Base-by-base conservation (phyloP, 1,140 invertebrate species). In the Hydropsyche tenuis region DNA sequence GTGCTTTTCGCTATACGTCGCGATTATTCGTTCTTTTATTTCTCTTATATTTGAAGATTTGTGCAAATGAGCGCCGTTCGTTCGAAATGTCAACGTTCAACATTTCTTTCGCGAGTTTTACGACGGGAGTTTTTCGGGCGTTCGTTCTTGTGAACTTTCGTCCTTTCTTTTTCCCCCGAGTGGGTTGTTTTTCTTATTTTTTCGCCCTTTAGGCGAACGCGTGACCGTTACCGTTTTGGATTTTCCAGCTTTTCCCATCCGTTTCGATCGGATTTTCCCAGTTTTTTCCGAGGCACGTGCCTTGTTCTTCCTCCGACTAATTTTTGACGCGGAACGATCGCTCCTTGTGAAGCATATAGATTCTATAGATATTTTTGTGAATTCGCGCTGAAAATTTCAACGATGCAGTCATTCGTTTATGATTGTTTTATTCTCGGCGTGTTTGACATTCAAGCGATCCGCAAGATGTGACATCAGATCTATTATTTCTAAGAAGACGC, bases 21-120 rank as follows among this genome's bases (percentile, higher is more conserved):
- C 14, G 3, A 16, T n/a, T n/a, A 51, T 16, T 51, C 14, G 14
- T 51, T 22, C 14, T n/a, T 4, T 4, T 5, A 51, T 22, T 5
- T 4, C 14, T 5, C 20, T 5, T 51, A 51, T 14, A 51, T 51
- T 22, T n/a, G 3, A 5, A 16, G 48, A 16, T 5, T 5, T 51
- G 20, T 51, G 48, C 14, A 16, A 51, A 16, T 14, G n/a, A 51
- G 48, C n/a, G n/a, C 22, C 63, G 5, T 16, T 11, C 27, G 20
- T 69, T 18, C 20, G 66, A 69, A 69, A 69, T 69, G 66, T 51
- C 45, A 69, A 69, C 66, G 43, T 66, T 23, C 63, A 27, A 37
- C 63, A 66, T 27, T 23, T 66, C 30, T 46, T 66, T 30, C 11
- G 42, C 42, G 63, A 66, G 42, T 69, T 9, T 69, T 69, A 68